phyloP scores from a whole-genome alignment of 2,113 vertebrate species.

The Carettochelys insculpta region DNA sequence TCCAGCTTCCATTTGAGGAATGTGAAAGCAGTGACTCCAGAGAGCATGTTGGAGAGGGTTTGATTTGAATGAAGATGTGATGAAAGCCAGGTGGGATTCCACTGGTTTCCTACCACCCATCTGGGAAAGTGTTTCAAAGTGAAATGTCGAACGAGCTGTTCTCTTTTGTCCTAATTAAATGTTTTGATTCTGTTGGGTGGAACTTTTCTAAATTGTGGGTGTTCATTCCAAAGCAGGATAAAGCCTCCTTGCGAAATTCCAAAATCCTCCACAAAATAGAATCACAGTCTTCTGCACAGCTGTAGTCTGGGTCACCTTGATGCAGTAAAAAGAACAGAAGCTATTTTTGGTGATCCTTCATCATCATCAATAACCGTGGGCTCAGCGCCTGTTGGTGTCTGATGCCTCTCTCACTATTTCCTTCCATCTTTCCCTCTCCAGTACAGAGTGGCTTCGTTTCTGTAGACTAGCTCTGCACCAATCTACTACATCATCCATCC shows the following conservation, averaged over 20 bases:
- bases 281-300: neutral
- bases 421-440: too few relatives aligned
- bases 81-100: neutral
- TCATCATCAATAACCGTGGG: too few relatives aligned
- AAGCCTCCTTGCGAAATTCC: neutral
- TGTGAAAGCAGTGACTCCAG: neutral
- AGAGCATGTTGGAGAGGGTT: neutral
- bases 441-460: too few relatives aligned
- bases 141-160: neutral
- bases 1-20: neutral
- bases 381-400: too few relatives aligned
- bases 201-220: neutral
- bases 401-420: too few relatives aligned
- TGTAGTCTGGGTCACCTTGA: neutral
- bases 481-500: too few relatives aligned
- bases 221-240: neutral
- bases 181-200: neutral
- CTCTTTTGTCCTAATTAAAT: neutral
- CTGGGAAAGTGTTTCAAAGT: neutral
- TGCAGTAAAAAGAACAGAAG: too few relatives aligned
- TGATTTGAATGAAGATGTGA: neutral
- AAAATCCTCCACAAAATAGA: neutral
- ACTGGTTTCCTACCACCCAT: neutral
- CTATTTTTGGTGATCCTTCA: neutral
- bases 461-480: too few relatives aligned